Conservation (phyloP, 1,140 invertebrate genomes). For the Samia ricini region DNA sequence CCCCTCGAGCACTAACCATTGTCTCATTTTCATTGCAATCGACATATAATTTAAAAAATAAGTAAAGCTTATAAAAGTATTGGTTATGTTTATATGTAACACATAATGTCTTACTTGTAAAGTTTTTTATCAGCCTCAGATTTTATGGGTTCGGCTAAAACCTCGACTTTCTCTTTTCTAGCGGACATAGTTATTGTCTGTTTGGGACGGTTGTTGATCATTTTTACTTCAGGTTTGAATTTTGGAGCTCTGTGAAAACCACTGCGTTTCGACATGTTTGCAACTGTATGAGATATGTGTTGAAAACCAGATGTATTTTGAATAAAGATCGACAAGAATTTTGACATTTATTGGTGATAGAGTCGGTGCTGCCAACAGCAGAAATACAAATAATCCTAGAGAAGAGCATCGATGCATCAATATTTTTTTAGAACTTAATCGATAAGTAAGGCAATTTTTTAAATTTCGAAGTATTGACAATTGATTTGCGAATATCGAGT, state of each 20-base stretch:
- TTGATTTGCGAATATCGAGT: too few relatives aligned
- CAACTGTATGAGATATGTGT: constrained; percentile 25
- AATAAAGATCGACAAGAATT: constrained; percentile 62
- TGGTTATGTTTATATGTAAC: too few relatives aligned
- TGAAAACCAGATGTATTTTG: constrained; percentile 59
- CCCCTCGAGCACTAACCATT: too few relatives aligned
- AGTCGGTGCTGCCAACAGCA: constrained; percentile 19
- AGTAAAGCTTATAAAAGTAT: too few relatives aligned
- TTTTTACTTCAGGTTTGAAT: constrained; percentile 63
- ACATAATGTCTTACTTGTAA: constrained; percentile 49
- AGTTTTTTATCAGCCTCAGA: constrained; percentile 69
- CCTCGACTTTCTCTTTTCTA: constrained; percentile 59
- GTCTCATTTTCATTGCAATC: too few relatives aligned
- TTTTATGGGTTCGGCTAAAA: constrained; percentile 63
- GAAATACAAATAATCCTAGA: not conserved
- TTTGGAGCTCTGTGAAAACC: constrained; percentile 53
- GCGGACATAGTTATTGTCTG: constrained; percentile 25
- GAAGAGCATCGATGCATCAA: too few relatives aligned
- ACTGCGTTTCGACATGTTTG: constrained; percentile 65
- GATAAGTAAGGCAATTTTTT: too few relatives aligned
- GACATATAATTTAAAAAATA: too few relatives aligned
- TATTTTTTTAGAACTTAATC: too few relatives aligned
- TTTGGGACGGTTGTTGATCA: constrained; percentile 34
- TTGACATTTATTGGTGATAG: constrained; percentile 63
- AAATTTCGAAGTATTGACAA: too few relatives aligned